Evolutionary conservation across 2,888 invertebrate species (phyloP), one percentile per base, ranked within the genome.

Genomic region (Muscina levida): DNA sequence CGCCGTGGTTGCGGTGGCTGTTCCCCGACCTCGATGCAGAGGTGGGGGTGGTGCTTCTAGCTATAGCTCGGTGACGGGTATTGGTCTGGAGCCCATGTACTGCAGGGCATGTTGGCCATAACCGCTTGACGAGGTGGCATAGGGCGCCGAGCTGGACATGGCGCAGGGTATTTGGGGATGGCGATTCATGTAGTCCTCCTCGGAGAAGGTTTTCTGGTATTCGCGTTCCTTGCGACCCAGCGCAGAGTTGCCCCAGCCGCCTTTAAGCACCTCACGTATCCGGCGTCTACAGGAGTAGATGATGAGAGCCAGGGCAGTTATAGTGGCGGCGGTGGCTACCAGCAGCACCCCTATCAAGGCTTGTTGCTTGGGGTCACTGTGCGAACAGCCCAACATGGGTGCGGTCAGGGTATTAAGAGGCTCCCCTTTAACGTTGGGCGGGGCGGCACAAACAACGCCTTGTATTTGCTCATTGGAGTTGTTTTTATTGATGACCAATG

Each of bases 51-150:
- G 90, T 84, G 85, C 95, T 89, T 96, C 96, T 96, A 96, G 96
- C 96, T 96, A 97, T 95, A 97, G 96, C 91, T 96, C 97, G 92
- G 97, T 97, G 87, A 96, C 96, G 85, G 97, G 97, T 88, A 96
- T 95, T 19, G 95, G 95, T 88, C 94, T 92, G 82, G 86, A 85
- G 81, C 88, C 87, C 88, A 87, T 92, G 89, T 87, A 92, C 87
- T 91, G 91, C 72, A 91, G 90, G 48, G 92, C 92, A 70, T 90
- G 90, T 44, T 92, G 88, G 75, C 85, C 87, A 81, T 85, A 86
- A 75, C 84, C 86, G 24, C 85, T 84, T 26, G 85, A 86, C 46
- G 87, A 85, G 37, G 84, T 84, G 22, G 86, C 85, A 80, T 88
- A 89, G 0, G 85, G 86, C 0, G 85, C 82, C 0, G 84, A 81